Base-by-base conservation (phyloP, 2,113 vertebrate genomes). In the Bombycilla garrulus region DNA sequence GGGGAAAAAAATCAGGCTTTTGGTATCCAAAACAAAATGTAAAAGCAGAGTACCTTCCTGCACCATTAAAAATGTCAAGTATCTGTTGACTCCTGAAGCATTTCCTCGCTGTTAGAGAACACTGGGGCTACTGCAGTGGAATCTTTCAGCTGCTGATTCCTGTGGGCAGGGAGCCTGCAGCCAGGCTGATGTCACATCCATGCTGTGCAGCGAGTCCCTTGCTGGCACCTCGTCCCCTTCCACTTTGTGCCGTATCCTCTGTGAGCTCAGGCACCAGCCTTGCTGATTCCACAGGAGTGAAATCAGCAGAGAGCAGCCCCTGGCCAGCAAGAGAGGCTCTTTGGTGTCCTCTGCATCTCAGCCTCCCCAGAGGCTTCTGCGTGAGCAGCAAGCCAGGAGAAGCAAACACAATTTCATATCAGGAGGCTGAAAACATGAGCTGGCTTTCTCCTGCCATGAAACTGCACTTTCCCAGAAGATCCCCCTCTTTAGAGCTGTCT, bases 131-230 rank as follows among this genome's bases (percentile, higher is more conserved):
- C 71, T 58, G 74, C 42, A 51, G 3, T 11, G 26, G 51, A 50
- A 33, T 36, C 45, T 69, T 71, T 11, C 45, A 77, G 77, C n/a
- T 6, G 4, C 22, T 16, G 47, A 29, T 23, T 64, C 6, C 42
- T 2, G 0, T 10, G 65, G 69, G 69, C 74, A 88, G 64, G 53
- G 65, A 38, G 36, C 57, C 80, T 50, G 45, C 23, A 44, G 60
- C 36, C 0, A 0, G 54, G 44, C 23, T 53, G 64, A 2, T 2
- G 3, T 45, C 9, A 7, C 40, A 40, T 2, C 61, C 69, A 15
- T 11, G 0, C 38, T 2, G 31, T 11, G 84, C 70, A 8, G 8
- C 2, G n/a, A 56, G 28, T 15, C 5, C 11, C 24, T 40, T 15
- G 5, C 10, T 6, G 2, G 16, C 0, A 2, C 10, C 71, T 47